Base-by-base conservation (phyloP, 2,888 invertebrate species). In the Ischnus inquisitorius region DNA sequence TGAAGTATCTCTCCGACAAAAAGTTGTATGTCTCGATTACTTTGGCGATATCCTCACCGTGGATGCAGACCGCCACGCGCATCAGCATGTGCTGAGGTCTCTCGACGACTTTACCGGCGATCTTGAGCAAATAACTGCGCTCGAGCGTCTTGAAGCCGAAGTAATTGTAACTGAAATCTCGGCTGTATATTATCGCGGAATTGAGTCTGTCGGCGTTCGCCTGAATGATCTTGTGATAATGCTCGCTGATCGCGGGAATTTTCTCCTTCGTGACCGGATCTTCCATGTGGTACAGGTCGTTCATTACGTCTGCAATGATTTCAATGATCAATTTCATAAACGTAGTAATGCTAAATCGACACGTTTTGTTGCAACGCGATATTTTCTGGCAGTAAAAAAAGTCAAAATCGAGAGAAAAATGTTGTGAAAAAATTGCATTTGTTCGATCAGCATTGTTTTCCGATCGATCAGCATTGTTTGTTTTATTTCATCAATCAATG, bases 81-180 rank as follows among this genome's bases (percentile, higher is more conserved):
- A 99, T 99, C 80, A 99, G 94, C 99, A 99, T 98, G 90, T 99
- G 99, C 92, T 99, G 99, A 0, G 99, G 99, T 39, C 99, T 95
- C 94, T 99, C 99, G 0, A 96, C 98, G 71, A 99, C 97, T 95
- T 98, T 98, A 0, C 97, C 97, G 92, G 98, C 95, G 72, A 99
- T 97, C 94, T 97, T 98, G 80, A 99, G 94, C 86, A 99, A 94
- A 93, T 99, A 99, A 0, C 99, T 99, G 64, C 98, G 95, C 92
- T 99, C 99, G 76, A 99, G 94, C 0, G 99, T 99, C 95, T 99
- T 99, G 92, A 99, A 99, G n/a, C 99, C 99, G 95, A 99, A 99
- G 93, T 98, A 99, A 92, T 98, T 99, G 94, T 99, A 99, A 82
- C 96, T 97, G 93, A 98, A 99, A 94, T 99, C 99, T 88, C 99